Conservation (phyloP, 2,113 vertebrate species). For the Marmota monax region DNA sequence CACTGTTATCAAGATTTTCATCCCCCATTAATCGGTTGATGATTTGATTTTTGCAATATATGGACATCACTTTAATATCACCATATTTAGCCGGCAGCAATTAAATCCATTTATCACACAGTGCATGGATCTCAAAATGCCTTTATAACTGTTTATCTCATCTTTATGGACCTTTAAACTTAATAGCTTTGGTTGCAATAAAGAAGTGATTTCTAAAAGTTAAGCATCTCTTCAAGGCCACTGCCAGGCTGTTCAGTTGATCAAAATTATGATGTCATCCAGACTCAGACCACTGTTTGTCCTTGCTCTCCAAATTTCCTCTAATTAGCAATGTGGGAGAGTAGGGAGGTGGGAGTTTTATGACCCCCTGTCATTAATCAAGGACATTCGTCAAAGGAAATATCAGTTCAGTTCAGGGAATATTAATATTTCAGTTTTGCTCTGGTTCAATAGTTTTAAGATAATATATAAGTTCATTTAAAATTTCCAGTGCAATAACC, state of each 20-base stretch:
- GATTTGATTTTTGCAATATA: conserved; percentile 49
- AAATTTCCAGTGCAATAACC: not conserved
- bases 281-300: not conserved
- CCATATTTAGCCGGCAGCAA: conserved; percentile 16
- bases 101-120: conserved; percentile 44
- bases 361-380: not conserved
- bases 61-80: conserved; percentile 53
- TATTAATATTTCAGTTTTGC: conserved; percentile 29
- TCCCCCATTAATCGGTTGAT: not conserved
- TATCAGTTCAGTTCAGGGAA: conserved; percentile 6
- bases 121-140: conserved; percentile 59
- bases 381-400: conserved; percentile 40
- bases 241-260: not conserved
- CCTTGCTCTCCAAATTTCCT: conserved; percentile 26
- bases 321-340: not conserved
- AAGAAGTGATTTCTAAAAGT: conserved; percentile 60
- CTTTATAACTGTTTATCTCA: conserved; percentile 53
- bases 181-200: conserved; percentile 65
- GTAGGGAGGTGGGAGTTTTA: not conserved
- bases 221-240: conserved; percentile 59
- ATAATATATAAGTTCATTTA: conserved; percentile 4
- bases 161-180: conserved; percentile 63
- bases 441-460: conserved; percentile 24
- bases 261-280: conserved; percentile 61
- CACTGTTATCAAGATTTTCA: conserved; percentile 2